Percentiles rank a stretch among this genome's conserved stretches.
These are phyloP conservation scores for Raja brachyura DNA, from an alignment of 2,113 vertebrate genomes.

Conservation along the genomic window DNA sequence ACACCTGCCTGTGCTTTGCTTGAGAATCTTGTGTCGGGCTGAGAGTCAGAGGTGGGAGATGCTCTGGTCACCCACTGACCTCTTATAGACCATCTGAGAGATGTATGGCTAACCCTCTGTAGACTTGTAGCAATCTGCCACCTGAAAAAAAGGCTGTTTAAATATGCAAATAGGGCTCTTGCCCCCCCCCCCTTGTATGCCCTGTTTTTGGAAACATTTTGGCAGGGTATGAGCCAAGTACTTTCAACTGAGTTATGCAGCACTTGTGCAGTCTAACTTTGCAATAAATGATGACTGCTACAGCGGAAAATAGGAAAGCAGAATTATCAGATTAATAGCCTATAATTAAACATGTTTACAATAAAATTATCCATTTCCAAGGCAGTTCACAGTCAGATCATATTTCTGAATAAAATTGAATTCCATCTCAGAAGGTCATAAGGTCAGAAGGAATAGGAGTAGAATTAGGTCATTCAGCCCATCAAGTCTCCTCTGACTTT, in stretches of 20 bases:
- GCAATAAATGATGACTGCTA: background rate
- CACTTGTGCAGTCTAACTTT: background rate
- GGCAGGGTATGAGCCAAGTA: background rate
- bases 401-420: background rate
- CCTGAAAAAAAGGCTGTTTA: background rate
- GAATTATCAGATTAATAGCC: too few species aligned
- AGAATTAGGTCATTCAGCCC: too few species aligned
- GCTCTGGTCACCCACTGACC: background rate
- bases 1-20: background rate
- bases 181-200: background rate
- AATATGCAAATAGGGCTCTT: too few species aligned
- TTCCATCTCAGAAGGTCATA: background rate
- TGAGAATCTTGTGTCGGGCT: background rate
- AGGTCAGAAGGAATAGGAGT: too few species aligned
- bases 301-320: background rate
- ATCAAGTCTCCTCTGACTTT: too few species aligned
- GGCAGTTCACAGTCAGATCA: background rate
- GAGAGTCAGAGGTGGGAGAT: background rate
- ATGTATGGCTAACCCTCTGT: background rate
- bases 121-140: background rate
- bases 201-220: background rate
- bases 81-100: background rate
- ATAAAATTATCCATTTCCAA: background rate
- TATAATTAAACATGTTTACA: background rate
- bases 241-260: background rate